Conservation (phyloP, 2,797 vertebrate genomes). For the Tiaroga cobitis region DNA sequence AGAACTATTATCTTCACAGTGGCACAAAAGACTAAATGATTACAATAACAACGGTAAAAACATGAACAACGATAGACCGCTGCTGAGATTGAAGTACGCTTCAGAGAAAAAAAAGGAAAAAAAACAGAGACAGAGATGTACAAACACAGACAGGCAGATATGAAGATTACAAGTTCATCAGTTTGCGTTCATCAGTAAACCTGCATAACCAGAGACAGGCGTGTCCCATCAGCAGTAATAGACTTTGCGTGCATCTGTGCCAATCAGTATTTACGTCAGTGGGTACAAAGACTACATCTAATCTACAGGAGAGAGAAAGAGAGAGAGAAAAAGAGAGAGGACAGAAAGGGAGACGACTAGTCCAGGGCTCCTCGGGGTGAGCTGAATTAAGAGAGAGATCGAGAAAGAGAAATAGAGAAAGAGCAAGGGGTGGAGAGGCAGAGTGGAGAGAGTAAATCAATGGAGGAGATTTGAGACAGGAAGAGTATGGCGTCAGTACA, state of each 20-base stretch:
- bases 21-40: conserved; percentile 23
- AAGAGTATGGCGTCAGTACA: conserved; percentile 83
- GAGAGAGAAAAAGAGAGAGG: conserved; percentile 31
- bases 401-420: conserved; percentile 44
- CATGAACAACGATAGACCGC: neutral
- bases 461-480: conserved; percentile 86
- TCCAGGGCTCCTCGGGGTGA: conserved; percentile 54
- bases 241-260: conserved; percentile 57
- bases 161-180: conserved; percentile 46
- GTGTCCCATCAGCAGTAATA: conserved; percentile 58
- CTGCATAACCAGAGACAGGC: conserved; percentile 59
- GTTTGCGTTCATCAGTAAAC: conserved; percentile 55
- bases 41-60: conserved; percentile 13
- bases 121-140: conserved; percentile 25
- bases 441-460: conserved; percentile 64
- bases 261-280: conserved; percentile 58
- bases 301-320: conserved; percentile 60
- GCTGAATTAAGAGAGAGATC: conserved; percentile 39
- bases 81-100: conserved; percentile 16
- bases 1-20: conserved; percentile 37
- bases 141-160: conserved; percentile 45
- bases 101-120: neutral
- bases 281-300: conserved; percentile 64
- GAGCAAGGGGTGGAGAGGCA: conserved; percentile 53
- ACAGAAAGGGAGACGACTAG: conserved; percentile 44